These are phyloP conservation scores for Arctopsyche grandis DNA, from an alignment of 1,140 invertebrate genomes.

Conservation along the genomic window DNA sequence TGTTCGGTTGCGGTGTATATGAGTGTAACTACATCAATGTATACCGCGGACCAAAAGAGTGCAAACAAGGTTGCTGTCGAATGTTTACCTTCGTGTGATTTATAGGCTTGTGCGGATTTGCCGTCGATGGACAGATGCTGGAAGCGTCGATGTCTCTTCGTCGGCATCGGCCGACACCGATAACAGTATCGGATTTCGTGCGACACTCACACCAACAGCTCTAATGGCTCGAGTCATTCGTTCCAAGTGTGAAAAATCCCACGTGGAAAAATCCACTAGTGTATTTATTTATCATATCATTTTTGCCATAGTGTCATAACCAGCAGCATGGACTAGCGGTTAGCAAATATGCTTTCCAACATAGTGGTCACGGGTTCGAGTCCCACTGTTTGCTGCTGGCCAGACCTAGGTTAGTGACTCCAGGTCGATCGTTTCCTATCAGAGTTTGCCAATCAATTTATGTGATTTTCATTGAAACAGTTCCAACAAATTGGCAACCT, in stretches of 20 bases:
- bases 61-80: slow-evolving; percentile 49
- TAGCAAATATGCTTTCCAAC: too few species aligned
- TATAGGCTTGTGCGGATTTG: slow-evolving; percentile 54
- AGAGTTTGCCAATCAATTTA: too few species aligned
- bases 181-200: slow-evolving; percentile 46
- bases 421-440: too few species aligned
- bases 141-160: slow-evolving; percentile 1
- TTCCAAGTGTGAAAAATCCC: not conserved
- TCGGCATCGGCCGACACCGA: not conserved
- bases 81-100: slow-evolving; percentile 55
- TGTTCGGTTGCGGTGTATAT: slow-evolving; percentile 5
- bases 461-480: too few species aligned
- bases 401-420: too few species aligned
- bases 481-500: too few species aligned
- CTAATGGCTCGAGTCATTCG: not conserved
- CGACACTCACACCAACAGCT: not conserved
- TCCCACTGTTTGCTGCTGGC: too few species aligned
- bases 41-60: slow-evolving; percentile 37
- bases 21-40: slow-evolving; percentile 14
- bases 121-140: slow-evolving; percentile 54
- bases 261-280: too few species aligned
- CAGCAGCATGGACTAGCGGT: too few species aligned
- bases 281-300: too few species aligned
- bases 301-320: too few species aligned
- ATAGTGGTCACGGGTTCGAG: too few species aligned